Percentiles rank a stretch among this genome's conserved stretches.
phyloP scores from a whole-genome alignment of 2,113 vertebrate genomes.

The Gobiocypris rarus region DNA sequence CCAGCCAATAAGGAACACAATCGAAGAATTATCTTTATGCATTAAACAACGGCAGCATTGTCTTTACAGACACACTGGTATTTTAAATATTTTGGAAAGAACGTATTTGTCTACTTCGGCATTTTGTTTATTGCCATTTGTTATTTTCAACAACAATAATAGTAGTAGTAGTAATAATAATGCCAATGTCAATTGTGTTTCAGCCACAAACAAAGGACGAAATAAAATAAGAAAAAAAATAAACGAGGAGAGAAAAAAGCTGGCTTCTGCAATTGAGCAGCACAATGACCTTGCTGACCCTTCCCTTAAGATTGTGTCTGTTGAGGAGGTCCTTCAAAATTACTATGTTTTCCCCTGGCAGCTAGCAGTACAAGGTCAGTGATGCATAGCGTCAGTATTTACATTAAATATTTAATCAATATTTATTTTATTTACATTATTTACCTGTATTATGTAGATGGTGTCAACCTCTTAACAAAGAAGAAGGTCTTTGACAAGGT shows the following conservation, averaged over 20 bases:
- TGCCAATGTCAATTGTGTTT: neutral
- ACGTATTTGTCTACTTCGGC: neutral
- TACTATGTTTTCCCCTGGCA: neutral
- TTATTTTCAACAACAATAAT: no score
- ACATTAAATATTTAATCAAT: neutral
- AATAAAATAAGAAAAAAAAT: neutral
- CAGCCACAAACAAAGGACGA: neutral
- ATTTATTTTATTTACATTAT: neutral
- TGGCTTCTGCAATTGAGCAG: neutral
- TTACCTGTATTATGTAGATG: neutral
- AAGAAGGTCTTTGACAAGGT: conserved; percentile 23
- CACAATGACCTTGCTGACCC: neutral
- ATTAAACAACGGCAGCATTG: conserved; percentile 4
- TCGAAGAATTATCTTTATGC: neutral
- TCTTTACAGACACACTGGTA: conserved; percentile 13
- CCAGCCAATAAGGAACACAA: neutral
- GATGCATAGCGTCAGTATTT: neutral
- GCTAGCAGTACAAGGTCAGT: neutral
- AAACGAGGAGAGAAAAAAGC: neutral
- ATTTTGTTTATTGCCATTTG: no score
- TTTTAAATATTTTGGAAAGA: neutral
- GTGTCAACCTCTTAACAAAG: conserved; percentile 22
- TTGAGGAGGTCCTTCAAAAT: conserved; percentile 2
- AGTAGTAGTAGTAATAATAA: no score
- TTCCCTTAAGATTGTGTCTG: neutral